Percentiles rank a stretch among this genome's conserved stretches.
Conservation (phyloP, 2,888 invertebrate genomes). For the Lycaena phlaeas region DNA sequence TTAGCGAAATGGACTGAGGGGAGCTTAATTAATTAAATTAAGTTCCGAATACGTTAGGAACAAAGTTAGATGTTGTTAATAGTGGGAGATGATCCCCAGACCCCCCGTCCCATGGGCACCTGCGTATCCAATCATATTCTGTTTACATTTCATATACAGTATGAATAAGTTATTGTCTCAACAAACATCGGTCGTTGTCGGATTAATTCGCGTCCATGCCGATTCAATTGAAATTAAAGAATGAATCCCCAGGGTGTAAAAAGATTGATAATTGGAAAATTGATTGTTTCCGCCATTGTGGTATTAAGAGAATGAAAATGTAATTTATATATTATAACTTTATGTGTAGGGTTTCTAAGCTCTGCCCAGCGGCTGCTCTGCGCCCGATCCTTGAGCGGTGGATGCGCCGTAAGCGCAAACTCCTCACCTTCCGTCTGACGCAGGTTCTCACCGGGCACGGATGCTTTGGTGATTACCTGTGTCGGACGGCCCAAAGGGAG, state of each 20-base stretch:
- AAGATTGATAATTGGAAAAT: slow-evolving; percentile 53
- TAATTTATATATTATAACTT: too few species aligned
- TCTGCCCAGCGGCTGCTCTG: too few species aligned
- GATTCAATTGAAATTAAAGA: slow-evolving; percentile 52
- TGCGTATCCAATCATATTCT: slow-evolving; percentile 72
- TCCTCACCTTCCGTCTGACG: too few species aligned
- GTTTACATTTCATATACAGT: slow-evolving; percentile 71
- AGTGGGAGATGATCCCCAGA: slow-evolving; percentile 45
- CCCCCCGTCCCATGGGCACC: slow-evolving; percentile 18
- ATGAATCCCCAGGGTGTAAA: slow-evolving; percentile 36
- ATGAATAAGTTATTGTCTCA: slow-evolving; percentile 71
- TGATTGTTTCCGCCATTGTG: slow-evolving; percentile 13
- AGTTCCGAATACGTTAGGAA: slow-evolving; percentile 62
- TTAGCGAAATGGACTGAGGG: slow-evolving; percentile 59
- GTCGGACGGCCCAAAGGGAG: too few species aligned
- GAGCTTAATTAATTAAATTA: slow-evolving; percentile 68
- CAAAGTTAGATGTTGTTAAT: slow-evolving; percentile 62
- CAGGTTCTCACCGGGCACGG: too few species aligned
- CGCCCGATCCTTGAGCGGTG: too few species aligned
- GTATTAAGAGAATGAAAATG: too few species aligned
- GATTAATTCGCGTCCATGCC: slow-evolving; percentile 58
- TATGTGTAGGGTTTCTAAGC: too few species aligned
- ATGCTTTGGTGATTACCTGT: too few species aligned
- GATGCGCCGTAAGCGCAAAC: too few species aligned
- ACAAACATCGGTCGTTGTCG: slow-evolving; percentile 65